Evolutionary conservation across 37 sponge, comb jelly and placozoan genomes (phyloP), one percentile per base, ranked within the genome.

Genomic region (Hormiphora californensis): DNA sequence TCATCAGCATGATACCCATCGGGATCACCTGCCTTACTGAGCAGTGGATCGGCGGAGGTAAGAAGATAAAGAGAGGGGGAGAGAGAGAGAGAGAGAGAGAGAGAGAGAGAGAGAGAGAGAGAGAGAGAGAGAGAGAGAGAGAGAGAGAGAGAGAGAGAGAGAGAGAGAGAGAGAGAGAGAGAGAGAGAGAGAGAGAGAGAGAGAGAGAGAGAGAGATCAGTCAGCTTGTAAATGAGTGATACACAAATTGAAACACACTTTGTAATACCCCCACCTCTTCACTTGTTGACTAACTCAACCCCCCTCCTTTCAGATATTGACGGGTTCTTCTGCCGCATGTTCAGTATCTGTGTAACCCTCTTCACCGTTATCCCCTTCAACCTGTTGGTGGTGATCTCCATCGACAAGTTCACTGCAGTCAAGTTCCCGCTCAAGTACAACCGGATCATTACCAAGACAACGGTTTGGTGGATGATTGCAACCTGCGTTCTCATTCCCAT

Each of bases 371-470:
- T 65, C 17, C 67, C 67, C 37, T 65, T 65, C 67, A 65, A 65
- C 67, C 67, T 65, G 31, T 39, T 65, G 37, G 67, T 65, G 37
- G 67, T 65, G 8, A 65, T 65, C 37, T 34, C 37, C 37, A 65
- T 65, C 12, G 67, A 65, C 67, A 65, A 65, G 67, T 65, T 65
- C 67, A 65, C 37, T 7, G 67, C 67, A 5, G 67, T 65, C 1
- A 65, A 65, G 37, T 65, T 36, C 67, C 67, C 67, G 1, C 67
- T 65, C 37, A 35, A 65, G 67, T 65, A 65, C 67, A 65, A 65
- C 67, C 3, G 67, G 67, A 65, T 30, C 37, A 38, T 65, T 2
- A 65, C 67, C 17, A 65, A 65, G 67, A 65, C 11, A 17, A 65
- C 67, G 15, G 67, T 65, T 7, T 65, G 33, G 8, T 4, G 33